Evolutionary conservation across 2,888 invertebrate species (phyloP), one percentile per base, ranked within the genome.

Genomic region (Lottia gigantea): DNA sequence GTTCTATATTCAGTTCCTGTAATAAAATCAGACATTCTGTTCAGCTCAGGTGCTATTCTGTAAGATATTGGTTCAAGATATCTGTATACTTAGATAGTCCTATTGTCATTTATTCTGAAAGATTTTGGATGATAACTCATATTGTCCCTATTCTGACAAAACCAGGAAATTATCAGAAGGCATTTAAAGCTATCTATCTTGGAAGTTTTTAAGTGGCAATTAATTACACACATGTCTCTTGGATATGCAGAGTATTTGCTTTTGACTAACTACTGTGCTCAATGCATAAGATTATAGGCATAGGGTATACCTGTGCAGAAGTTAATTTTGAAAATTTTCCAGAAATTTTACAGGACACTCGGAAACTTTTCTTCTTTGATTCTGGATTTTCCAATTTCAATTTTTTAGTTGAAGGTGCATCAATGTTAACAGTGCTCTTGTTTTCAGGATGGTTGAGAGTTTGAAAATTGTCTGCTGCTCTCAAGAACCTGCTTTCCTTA

Each of bases 1-100:
- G 31, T 46, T 76, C 70, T 71, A 68, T 75, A n/a, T 76, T 72
- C 11, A 80, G 67, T 62, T 72, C 69, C 80, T 80, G 64, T n/a
- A 61, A 64, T 23, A 19, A 64, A 67, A 68, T 25, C 26, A 46
- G 6, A 67, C 31, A 19, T 46, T 31, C 31, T 6, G 31, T 6
- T 31, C 31, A 31, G 31, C 0, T n/a, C 19, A 12, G 19, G 19
- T 47, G 46, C 23, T 12, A n/a, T n/a, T n/a, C n/a, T n/a, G n/a
- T n/a, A n/a, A n/a, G n/a, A n/a, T n/a, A n/a, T n/a, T n/a, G n/a
- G n/a, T n/a, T n/a, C 46, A 46, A 19, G 49, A 31, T 31, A 31
- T 2, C 45, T 6, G 15, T 25, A 11, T 16, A 23, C 19, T 4
- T 8, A 14, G 7, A 47, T 2, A 14, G n/a, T n/a, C n/a, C n/a